A percentile compares a stretch with the other conserved stretches of the same genome.
phyloP scores from a whole-genome alignment of 1,140 invertebrate genomes.

The Drosophila sturtevanti region DNA sequence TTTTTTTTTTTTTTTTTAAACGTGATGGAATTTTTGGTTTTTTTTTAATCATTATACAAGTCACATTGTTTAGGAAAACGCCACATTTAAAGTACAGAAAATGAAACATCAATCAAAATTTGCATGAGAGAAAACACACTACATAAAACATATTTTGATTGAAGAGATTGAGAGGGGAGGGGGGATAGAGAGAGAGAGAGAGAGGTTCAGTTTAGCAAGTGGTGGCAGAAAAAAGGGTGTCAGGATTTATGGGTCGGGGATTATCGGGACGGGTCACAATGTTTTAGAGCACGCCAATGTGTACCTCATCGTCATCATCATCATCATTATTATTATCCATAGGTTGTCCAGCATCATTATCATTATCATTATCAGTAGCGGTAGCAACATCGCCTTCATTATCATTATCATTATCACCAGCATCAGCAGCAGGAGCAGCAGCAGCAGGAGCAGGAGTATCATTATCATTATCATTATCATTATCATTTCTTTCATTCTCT shows the following conservation, averaged over 20 bases:
- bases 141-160: background rate
- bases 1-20: slow-evolving; percentile 7
- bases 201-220: background rate
- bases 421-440: too few species aligned
- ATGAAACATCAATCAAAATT: slow-evolving; percentile 29
- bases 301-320: slow-evolving; percentile 81
- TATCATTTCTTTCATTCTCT: slow-evolving; percentile 2
- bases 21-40: background rate
- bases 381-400: slow-evolving; percentile 3
- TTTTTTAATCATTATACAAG: slow-evolving; percentile 27
- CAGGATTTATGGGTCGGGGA: background rate
- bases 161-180: background rate
- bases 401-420: background rate
- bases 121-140: slow-evolving; percentile 1
- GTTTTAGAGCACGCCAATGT: slow-evolving; percentile 79
- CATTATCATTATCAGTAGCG: background rate
- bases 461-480: slow-evolving; percentile 6
- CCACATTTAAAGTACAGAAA: slow-evolving; percentile 29
- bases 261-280: background rate
- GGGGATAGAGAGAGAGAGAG: background rate
- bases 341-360: slow-evolving; percentile 20
- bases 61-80: slow-evolving; percentile 32
- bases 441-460: background rate
- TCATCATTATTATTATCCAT: slow-evolving; percentile 63
- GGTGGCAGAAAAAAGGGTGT: background rate